These are phyloP conservation scores for Trogon melanurus DNA, from an alignment of 2,113 vertebrate genomes.

Conservation along the genomic window DNA sequence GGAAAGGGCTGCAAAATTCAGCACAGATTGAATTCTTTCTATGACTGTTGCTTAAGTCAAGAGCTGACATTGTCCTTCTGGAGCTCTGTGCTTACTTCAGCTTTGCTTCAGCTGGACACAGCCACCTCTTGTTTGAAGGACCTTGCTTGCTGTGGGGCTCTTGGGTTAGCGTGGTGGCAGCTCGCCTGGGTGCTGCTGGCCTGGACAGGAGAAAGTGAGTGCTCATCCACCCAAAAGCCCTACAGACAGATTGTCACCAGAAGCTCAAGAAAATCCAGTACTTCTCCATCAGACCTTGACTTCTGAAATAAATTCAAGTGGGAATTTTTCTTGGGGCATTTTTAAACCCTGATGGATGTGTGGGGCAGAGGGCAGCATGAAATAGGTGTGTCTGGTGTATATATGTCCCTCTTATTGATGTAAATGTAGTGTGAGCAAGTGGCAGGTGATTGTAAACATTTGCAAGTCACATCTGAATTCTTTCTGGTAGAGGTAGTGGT, in stretches of 20 bases:
- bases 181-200: neutral
- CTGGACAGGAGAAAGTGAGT: accelerated
- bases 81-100: neutral
- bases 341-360: neutral
- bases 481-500: neutral
- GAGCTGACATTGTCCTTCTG: neutral
- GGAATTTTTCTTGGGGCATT: neutral
- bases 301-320: neutral
- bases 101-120: neutral
- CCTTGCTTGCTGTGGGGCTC: neutral
- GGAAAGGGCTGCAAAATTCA: neutral
- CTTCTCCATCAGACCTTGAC: neutral
- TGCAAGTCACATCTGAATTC: neutral
- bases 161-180: neutral
- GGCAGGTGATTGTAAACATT: neutral
- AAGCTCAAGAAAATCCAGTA: neutral
- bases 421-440: neutral
- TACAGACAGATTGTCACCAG: neutral
- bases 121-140: neutral
- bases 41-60: neutral
- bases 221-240: neutral
- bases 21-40: neutral
- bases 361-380: accelerated
- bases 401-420: neutral
- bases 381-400: neutral